A percentile compares a stretch with the other conserved stretches of the same genome.
phyloP scores from a whole-genome alignment of 2,797 vertebrate genomes.

The Pipistrellus pygmaeus region DNA sequence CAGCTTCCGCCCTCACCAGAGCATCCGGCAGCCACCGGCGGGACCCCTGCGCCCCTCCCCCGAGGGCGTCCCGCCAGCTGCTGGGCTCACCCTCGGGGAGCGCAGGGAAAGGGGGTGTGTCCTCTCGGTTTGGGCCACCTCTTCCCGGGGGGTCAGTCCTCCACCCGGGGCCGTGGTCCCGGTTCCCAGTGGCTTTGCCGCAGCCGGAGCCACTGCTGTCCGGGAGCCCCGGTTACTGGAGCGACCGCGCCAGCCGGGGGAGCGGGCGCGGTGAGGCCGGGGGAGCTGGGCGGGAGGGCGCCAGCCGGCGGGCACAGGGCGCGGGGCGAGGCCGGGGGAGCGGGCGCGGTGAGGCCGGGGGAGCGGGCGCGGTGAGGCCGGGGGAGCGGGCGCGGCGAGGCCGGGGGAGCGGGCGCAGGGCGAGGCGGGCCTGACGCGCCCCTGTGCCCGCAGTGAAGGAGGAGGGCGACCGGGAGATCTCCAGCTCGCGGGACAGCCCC shows the following conservation, averaged over 20 bases:
- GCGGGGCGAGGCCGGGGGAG: accelerated
- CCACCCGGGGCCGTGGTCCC: neutral
- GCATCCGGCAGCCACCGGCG: accelerated
- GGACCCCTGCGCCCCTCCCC: too few relatives aligned
- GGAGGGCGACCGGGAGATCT: slow-evolving; percentile 98
- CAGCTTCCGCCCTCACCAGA: neutral
- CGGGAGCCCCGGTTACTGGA: accelerated
- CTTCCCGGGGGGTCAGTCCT: neutral
- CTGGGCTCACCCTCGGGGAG: neutral
- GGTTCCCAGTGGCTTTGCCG: neutral
- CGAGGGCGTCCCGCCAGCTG: too few relatives aligned
- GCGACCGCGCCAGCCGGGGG: too few relatives aligned
- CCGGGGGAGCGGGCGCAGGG: neutral
- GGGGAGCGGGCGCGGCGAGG: too few relatives aligned
- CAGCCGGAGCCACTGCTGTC: neutral
- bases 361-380: neutral
- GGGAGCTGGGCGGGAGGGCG: too few relatives aligned
- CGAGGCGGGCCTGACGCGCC: slow-evolving; percentile 47
- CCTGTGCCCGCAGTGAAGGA: slow-evolving; percentile 93
- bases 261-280: neutral
- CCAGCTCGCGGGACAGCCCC: slow-evolving; percentile 97
- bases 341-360: neutral
- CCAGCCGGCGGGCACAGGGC: neutral
- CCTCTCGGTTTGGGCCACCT: neutral
- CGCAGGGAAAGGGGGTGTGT: neutral